phyloP scores from a whole-genome alignment of 2,888 invertebrate species.

The Lochmaea crataegi region DNA sequence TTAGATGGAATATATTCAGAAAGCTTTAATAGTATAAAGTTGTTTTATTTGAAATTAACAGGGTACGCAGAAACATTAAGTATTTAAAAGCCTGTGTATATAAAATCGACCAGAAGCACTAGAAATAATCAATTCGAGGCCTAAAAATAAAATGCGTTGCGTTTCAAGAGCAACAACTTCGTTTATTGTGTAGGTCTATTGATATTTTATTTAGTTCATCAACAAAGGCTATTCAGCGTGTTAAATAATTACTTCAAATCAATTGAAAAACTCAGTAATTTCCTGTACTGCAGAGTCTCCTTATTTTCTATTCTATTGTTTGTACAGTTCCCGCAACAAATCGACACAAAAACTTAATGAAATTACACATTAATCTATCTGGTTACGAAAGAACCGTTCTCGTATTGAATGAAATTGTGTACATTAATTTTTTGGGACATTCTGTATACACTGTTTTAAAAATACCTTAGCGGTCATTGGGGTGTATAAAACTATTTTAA shows the following conservation, averaged over 20 bases:
- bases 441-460: background rate
- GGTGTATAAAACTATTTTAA: slow-evolving; percentile 9
- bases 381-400: no score
- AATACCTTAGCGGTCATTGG: slow-evolving; percentile 1
- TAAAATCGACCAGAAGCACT: slow-evolving; percentile 14
- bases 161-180: slow-evolving; percentile 15
- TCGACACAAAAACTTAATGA: background rate
- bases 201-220: slow-evolving; percentile 15
- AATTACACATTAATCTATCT: background rate
- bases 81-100: slow-evolving; percentile 12
- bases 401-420: no score
- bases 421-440: background rate
- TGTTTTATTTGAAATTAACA: background rate
- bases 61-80: background rate
- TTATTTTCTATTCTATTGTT: background rate
- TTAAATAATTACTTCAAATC: slow-evolving; percentile 12
- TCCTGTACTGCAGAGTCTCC: slow-evolving; percentile 13
- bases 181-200: slow-evolving; percentile 15
- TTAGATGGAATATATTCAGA: no score
- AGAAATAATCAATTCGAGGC: slow-evolving; percentile 15
- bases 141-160: slow-evolving; percentile 17
- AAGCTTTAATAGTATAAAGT: background rate
- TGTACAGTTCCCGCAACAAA: background rate
- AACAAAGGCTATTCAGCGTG: slow-evolving; percentile 9
- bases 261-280: slow-evolving; percentile 10